Percentiles rank a stretch among this genome's conserved stretches.
Evolutionary conservation across 2,113 vertebrate genomes (phyloP).

Genomic region (Mastomys coucha): DNA sequence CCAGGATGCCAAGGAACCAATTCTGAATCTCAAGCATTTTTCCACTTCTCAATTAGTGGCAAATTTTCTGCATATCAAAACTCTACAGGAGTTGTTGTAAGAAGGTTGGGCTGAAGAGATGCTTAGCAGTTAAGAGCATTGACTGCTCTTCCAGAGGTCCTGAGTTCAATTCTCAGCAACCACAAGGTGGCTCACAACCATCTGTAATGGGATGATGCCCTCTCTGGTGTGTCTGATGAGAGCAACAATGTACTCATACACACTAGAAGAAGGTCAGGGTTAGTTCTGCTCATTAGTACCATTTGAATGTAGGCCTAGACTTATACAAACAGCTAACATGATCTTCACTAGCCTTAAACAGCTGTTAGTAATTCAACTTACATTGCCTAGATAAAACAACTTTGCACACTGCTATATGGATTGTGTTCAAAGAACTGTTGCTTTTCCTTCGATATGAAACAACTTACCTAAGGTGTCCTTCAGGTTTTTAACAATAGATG

Average conservation of each 20-base stretch:
- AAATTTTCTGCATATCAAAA: constrained; percentile 27
- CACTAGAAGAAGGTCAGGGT: not conserved
- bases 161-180: too few species aligned
- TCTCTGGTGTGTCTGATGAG: too few species aligned
- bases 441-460: not conserved
- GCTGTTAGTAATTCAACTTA: constrained; percentile 42
- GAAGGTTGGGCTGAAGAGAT: not conserved
- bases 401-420: constrained; percentile 6
- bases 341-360: not conserved
- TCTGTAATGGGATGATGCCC: too few species aligned
- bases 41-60: not conserved
- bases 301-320: not conserved
- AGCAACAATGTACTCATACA: too few species aligned
- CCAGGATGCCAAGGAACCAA: not conserved
- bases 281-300: not conserved
- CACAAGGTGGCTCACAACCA: too few species aligned
- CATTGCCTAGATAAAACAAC: not conserved
- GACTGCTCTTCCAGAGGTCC: too few species aligned
- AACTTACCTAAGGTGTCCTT: constrained; percentile 94
- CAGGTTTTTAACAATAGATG: constrained; percentile 94
- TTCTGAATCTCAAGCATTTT: constrained; percentile 1
- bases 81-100: not conserved
- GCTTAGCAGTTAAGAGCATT: too few species aligned
- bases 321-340: constrained; percentile 11
- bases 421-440: not conserved